A percentile compares a stretch with the other conserved stretches of the same genome.
These are phyloP conservation scores for Apeltes quadracus DNA, from an alignment of 2,113 vertebrate species.

Conservation along the genomic window DNA sequence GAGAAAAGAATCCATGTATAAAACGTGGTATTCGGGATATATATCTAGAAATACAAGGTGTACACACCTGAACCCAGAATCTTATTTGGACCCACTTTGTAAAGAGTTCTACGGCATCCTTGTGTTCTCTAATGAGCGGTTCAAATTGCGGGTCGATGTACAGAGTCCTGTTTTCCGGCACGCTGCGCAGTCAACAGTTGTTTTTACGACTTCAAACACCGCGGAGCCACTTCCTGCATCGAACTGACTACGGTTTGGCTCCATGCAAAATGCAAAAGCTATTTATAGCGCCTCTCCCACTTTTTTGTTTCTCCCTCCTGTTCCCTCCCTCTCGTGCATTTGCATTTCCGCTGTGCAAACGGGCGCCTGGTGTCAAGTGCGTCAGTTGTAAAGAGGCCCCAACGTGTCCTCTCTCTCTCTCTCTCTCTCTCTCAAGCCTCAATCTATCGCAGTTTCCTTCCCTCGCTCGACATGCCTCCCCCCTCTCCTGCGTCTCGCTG, in stretches of 20 bases:
- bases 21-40: background rate
- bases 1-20: background rate
- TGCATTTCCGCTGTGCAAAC: conserved; percentile 68
- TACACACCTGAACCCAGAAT: background rate
- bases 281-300: conserved; percentile 75
- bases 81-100: background rate
- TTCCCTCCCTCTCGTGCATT: conserved; percentile 51
- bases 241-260: conserved; percentile 70
- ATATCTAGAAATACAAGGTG: background rate
- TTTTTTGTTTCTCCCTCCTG: conserved; percentile 59
- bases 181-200: conserved; percentile 58
- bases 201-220: conserved; percentile 61
- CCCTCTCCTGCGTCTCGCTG: conserved; percentile 43
- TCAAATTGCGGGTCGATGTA: background rate
- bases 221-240: conserved; percentile 71
- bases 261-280: conserved; percentile 69
- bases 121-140: background rate
- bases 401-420: conserved; percentile 44
- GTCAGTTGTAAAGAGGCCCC: conserved; percentile 33
- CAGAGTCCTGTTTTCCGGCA: too few species aligned
- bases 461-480: conserved; percentile 8
- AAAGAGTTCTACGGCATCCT: background rate
- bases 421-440: conserved; percentile 35
- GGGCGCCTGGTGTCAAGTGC: conserved; percentile 55
- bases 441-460: conserved; percentile 23